Percentiles rank a stretch among this genome's conserved stretches.
Conservation (phyloP, 2,888 invertebrate genomes). For the Aphidoletes aphidimyza region DNA sequence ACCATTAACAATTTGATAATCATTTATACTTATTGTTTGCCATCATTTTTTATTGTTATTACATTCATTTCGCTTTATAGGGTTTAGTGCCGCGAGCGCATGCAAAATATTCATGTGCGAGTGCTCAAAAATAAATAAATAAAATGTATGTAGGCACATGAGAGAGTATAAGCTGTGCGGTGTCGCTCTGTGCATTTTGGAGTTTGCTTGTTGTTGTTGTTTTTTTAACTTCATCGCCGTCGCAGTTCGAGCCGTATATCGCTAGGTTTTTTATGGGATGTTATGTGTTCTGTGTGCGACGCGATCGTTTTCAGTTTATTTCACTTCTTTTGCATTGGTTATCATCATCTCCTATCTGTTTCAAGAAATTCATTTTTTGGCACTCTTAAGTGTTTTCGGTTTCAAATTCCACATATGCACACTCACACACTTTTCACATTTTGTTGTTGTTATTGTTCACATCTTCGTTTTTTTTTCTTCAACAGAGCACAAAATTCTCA, state of each 20-base stretch:
- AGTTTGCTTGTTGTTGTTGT: too few species aligned
- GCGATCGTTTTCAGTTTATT: slow-evolving; percentile 4
- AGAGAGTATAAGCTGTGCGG: too few species aligned
- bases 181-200: too few species aligned
- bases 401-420: slow-evolving; percentile 45
- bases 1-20: slow-evolving; percentile 53
- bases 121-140: background rate
- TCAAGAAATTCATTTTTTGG: slow-evolving; percentile 51
- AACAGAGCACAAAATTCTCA: too few species aligned
- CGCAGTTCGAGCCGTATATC: background rate
- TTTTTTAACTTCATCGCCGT: background rate
- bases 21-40: slow-evolving; percentile 54
- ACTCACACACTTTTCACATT: too few species aligned
- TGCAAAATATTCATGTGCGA: background rate
- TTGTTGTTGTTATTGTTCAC: too few species aligned
- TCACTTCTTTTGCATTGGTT: background rate
- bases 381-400: slow-evolving; percentile 29
- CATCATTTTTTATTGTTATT: slow-evolving; percentile 54
- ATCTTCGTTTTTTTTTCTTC: background rate
- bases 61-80: slow-evolving; percentile 45
- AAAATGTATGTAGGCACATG: background rate
- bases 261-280: background rate
- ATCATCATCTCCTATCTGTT: slow-evolving; percentile 43
- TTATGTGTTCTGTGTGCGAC: background rate
- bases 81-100: slow-evolving; percentile 11